Evolutionary conservation across 2,797 vertebrate species (phyloP).

Genomic region (Rallus crepitans): DNA sequence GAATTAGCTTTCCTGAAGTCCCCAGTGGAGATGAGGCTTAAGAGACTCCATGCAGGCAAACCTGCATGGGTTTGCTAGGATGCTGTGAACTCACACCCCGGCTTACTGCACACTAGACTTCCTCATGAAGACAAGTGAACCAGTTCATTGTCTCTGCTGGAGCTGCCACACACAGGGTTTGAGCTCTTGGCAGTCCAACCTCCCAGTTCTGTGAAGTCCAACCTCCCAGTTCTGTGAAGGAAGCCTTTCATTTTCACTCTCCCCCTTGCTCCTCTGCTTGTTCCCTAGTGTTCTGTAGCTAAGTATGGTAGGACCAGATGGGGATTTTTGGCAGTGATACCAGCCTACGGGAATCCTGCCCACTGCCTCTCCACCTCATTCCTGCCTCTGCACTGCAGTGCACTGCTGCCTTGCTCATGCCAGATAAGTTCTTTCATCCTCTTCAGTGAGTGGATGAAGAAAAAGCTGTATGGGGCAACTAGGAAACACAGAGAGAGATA

Average conservation of each 20-base stretch:
- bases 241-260: conserved; percentile 26
- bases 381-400: conserved; percentile 21
- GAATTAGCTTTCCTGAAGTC: neutral
- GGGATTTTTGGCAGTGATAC: neutral
- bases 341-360: neutral
- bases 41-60: neutral
- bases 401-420: neutral
- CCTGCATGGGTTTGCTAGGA: neutral
- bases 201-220: neutral
- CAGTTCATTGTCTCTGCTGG: neutral
- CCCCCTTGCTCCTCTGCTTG: neutral
- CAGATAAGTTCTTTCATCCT: neutral
- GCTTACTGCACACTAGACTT: neutral
- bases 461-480: neutral
- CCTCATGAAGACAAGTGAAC: neutral
- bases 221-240: neutral
- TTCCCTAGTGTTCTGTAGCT: neutral
- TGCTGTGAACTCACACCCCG: conserved; percentile 6
- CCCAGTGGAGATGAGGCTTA: neutral
- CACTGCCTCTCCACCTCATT: neutral
- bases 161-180: neutral
- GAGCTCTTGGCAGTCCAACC: neutral
- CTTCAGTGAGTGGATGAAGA: neutral
- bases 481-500: neutral
- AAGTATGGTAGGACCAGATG: neutral